Conservation (phyloP, 2,113 vertebrate genomes). For the Sapayoa aenigma region DNA sequence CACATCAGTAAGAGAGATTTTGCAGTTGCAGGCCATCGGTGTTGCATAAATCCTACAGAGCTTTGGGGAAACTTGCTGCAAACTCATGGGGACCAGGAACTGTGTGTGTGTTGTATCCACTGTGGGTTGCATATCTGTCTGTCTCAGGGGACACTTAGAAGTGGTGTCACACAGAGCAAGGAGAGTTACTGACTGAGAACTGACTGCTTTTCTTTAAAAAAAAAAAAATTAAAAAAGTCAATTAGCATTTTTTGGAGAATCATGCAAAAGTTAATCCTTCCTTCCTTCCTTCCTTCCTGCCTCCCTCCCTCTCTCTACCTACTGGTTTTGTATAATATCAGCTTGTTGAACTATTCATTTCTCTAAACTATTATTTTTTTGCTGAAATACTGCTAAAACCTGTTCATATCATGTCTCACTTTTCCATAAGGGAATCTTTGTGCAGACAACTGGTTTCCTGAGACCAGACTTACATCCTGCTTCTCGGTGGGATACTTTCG, state of each 20-base stretch:
- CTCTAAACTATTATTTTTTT: neutral
- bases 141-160: neutral
- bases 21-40: neutral
- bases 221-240: neutral
- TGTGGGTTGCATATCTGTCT: rapidly evolving
- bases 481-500: neutral
- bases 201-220: neutral
- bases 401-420: neutral
- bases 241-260: neutral
- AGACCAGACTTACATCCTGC: neutral
- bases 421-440: neutral
- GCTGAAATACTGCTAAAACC: neutral
- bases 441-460: constrained; percentile 12
- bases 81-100: neutral
- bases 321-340: neutral
- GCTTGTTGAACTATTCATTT: neutral
- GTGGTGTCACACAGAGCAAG: rapidly evolving
- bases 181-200: neutral
- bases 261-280: neutral
- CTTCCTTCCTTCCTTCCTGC: neutral
- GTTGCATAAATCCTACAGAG: neutral
- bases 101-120: too few species aligned
- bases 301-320: neutral
- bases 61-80: neutral
- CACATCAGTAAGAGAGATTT: neutral